Conservation (phyloP, 2,888 invertebrate genomes). For the Flabesymbios commensalis region DNA sequence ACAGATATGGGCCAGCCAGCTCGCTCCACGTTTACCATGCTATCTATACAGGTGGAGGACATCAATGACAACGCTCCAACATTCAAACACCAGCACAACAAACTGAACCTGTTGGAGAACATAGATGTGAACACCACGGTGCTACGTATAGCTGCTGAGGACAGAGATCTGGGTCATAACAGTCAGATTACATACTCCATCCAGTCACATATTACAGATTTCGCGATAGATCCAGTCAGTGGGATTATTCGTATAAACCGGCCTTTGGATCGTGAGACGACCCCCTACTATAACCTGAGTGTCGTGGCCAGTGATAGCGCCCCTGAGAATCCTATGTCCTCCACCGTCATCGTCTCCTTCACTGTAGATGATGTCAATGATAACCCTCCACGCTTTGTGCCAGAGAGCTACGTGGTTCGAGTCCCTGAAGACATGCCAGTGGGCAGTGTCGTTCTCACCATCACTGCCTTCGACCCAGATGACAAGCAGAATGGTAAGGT, state of each 20-base stretch:
- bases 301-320: conserved; percentile 19
- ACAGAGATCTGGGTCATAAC: conserved; percentile 69
- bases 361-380: conserved; percentile 88
- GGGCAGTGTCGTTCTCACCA: conserved; percentile 83
- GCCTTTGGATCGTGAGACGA: conserved; percentile 21
- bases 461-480: conserved; percentile 85
- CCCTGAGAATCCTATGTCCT: conserved; percentile 66
- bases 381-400: conserved; percentile 17
- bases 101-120: conserved; percentile 26
- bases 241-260: conserved; percentile 14
- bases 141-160: conserved; percentile 86
- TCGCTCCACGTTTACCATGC: conserved; percentile 78
- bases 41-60: conserved; percentile 84
- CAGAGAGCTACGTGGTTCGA: conserved; percentile 66
- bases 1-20: conserved; percentile 65
- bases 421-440: conserved; percentile 88
- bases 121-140: conserved; percentile 62
- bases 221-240: conserved; percentile 19
- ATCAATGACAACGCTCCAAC: conserved; percentile 89
- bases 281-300: conserved; percentile 13
- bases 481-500: conserved; percentile 80
- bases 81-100: conserved; percentile 19
- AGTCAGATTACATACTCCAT: conserved; percentile 19
- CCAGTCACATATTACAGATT: conserved; percentile 19
- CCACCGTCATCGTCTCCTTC: conserved; percentile 83